phyloP scores from a whole-genome alignment of 2,797 vertebrate species.

The Florisuga fusca region DNA sequence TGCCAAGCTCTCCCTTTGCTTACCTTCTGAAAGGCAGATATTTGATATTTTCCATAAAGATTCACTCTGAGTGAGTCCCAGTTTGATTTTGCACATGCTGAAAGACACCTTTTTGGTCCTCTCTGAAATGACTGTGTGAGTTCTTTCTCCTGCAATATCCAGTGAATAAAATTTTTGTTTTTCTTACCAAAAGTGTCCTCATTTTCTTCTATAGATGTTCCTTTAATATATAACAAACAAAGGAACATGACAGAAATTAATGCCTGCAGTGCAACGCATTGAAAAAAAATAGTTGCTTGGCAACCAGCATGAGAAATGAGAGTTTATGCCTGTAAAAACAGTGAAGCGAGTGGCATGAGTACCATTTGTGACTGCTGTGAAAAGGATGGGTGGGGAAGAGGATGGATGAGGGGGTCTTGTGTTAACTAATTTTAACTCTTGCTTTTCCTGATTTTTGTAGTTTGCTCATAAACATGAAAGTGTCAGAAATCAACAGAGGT shows the following conservation, averaged over 20 bases:
- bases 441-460: background rate
- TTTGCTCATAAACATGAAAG: background rate
- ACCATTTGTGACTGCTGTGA: background rate
- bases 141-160: background rate
- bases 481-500: background rate
- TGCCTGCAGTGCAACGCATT: slow-evolving; percentile 10
- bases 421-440: background rate
- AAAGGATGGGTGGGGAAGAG: background rate
- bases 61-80: background rate
- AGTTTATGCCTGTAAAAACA: slow-evolving; percentile 19
- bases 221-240: slow-evolving; percentile 33
- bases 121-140: background rate
- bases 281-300: slow-evolving; percentile 70
- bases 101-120: background rate
- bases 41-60: background rate
- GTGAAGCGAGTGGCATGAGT: background rate
- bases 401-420: background rate
- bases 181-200: background rate
- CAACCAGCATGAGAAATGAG: slow-evolving; percentile 53
- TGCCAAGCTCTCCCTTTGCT: background rate
- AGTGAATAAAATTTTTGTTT: background rate
- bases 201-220: background rate
- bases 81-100: background rate
- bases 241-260: slow-evolving; percentile 59
- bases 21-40: background rate